Evolutionary conservation across 2,888 invertebrate genomes (phyloP).

Genomic region (Chesias legatella): DNA sequence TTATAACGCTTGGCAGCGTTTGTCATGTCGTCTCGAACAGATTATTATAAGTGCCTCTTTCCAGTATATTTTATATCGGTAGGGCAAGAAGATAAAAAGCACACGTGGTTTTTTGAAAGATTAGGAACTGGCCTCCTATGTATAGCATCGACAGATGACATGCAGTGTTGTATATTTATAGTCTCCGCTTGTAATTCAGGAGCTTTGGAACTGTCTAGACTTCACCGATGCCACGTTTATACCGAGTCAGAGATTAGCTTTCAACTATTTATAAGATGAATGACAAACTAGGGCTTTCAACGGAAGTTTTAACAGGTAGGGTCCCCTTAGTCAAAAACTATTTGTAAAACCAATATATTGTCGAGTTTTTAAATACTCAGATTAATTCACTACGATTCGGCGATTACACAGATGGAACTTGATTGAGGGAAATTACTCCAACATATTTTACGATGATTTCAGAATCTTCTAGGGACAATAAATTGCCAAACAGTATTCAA

Average conservation of each 20-base stretch:
- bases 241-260: constrained; percentile 17
- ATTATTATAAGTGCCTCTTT: too few species aligned
- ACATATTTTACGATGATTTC: constrained; percentile 1
- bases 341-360: too few species aligned
- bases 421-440: not conserved
- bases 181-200: constrained; percentile 1
- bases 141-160: too few species aligned
- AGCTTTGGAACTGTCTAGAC: constrained; percentile 27
- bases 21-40: too few species aligned
- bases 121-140: too few species aligned
- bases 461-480: constrained; percentile 9
- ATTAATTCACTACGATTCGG: constrained; percentile 4
- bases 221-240: constrained; percentile 22
- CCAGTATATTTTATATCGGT: too few species aligned
- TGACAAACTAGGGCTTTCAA: constrained; percentile 22
- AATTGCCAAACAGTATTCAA: constrained; percentile 5
- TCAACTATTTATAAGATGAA: constrained; percentile 23
- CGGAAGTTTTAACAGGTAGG: constrained; percentile 17
- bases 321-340: too few species aligned
- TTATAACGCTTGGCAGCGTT: too few species aligned
- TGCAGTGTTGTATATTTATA: not conserved
- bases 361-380: too few species aligned
- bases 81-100: too few species aligned
- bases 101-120: too few species aligned
- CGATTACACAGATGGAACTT: too few species aligned